phyloP scores from a whole-genome alignment of 2,797 vertebrate species.

The Hemibagrus guttatus region DNA sequence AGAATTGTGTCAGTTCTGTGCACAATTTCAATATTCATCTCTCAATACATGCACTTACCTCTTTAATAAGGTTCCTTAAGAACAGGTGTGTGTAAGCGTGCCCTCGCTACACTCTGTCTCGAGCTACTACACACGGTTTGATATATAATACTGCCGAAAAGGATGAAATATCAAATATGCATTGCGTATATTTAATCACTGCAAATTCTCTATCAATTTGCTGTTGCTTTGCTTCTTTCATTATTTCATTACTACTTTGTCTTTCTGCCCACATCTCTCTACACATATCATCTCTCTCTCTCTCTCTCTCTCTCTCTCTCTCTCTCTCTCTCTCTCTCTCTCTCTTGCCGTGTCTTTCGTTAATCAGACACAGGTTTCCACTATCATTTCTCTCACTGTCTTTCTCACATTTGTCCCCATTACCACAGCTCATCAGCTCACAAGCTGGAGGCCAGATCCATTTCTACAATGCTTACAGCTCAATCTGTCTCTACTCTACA shows the following conservation, averaged over 20 bases:
- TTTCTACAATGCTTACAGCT: constrained; percentile 42
- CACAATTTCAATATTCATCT: background rate
- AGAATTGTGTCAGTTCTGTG: background rate
- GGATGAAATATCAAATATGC: constrained; percentile 18
- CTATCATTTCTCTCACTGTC: constrained; percentile 37
- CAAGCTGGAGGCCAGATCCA: constrained; percentile 40
- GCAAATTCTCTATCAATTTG: constrained; percentile 28
- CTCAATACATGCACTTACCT: background rate
- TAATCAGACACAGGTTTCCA: constrained; percentile 43
- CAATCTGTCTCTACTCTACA: constrained; percentile 43
- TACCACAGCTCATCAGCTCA: constrained; percentile 42
- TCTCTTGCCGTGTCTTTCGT: background rate
- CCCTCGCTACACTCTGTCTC: background rate
- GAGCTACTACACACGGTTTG: background rate
- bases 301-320: background rate
- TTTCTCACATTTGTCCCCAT: constrained; percentile 41
- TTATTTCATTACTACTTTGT: constrained; percentile 37
- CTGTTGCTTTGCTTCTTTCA: constrained; percentile 10
- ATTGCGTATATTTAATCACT: constrained; percentile 23
- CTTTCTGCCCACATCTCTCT: constrained; percentile 26
- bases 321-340: background rate
- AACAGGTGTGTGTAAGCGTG: too few relatives aligned
- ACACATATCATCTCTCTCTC: background rate
- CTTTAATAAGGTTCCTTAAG: background rate
- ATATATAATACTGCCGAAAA: constrained; percentile 1